These are phyloP conservation scores for Rhegmatorhina hoffmannsi DNA, from an alignment of 2,113 vertebrate species.

Conservation along the genomic window DNA sequence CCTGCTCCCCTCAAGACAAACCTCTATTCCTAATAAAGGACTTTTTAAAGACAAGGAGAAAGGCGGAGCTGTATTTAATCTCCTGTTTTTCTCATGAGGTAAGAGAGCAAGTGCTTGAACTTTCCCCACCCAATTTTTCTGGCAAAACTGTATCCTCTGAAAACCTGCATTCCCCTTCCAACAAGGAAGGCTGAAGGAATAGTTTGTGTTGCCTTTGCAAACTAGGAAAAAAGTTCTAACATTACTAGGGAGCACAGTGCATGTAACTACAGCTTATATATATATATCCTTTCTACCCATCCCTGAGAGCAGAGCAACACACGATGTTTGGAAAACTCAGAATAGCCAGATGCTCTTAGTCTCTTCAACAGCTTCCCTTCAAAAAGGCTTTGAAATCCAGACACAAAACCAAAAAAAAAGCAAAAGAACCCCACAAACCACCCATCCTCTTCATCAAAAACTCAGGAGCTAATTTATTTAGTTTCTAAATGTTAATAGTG, in stretches of 20 bases:
- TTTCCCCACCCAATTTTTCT: not conserved
- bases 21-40: not conserved
- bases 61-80: not conserved
- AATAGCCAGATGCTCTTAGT: not conserved
- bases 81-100: not conserved
- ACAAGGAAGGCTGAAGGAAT: not conserved
- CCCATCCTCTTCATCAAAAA: not conserved
- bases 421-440: not conserved
- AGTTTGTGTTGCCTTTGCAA: not conserved
- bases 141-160: not conserved
- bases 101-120: not conserved
- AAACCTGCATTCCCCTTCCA: fast-evolving
- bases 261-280: not conserved
- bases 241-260: not conserved
- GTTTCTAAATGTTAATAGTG: not conserved
- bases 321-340: not conserved
- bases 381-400: not conserved
- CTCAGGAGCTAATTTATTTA: not conserved
- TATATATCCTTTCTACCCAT: not conserved
- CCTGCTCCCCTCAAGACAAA: not conserved
- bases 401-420: not conserved
- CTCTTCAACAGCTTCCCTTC: not conserved
- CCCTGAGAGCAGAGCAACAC: not conserved
- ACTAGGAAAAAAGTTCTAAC: not conserved
- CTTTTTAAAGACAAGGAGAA: not conserved